Conservation (phyloP, 92 coral and sea anemone genomes). For the Epizoanthus illoricatus region DNA sequence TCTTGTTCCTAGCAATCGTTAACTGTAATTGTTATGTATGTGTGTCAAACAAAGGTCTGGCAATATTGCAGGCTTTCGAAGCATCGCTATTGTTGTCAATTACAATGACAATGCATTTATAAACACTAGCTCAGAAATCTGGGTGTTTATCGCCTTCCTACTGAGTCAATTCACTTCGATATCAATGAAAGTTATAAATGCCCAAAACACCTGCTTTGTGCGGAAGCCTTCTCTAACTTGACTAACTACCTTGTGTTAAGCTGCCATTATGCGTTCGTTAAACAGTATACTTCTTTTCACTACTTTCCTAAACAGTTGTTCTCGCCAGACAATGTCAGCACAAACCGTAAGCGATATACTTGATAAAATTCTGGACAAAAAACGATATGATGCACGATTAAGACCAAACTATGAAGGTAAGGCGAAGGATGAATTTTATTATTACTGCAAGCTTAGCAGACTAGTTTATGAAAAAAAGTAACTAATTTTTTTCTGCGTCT, state of each 20-base stretch:
- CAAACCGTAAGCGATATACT: conserved; percentile 21
- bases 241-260: not conserved
- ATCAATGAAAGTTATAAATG: not conserved
- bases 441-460: no score
- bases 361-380: conserved; percentile 32
- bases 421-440: not conserved
- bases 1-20: no score
- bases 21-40: no score
- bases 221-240: not conserved
- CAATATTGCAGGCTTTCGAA: no score
- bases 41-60: no score
- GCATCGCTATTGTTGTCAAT: no score
- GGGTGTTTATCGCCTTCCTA: no score
- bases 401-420: conserved; percentile 41
- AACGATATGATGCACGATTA: conserved; percentile 35
- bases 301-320: not conserved
- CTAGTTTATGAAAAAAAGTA: no score
- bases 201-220: not conserved
- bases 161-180: no score
- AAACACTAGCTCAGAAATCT: no score
- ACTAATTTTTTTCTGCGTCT: no score
- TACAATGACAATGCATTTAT: no score
- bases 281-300: not conserved
- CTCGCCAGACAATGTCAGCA: not conserved
- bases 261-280: not conserved